Evolutionary conservation across 2,888 invertebrate species (phyloP), one percentile per base, ranked within the genome.

Genomic region (Octonoba sinensis): DNA sequence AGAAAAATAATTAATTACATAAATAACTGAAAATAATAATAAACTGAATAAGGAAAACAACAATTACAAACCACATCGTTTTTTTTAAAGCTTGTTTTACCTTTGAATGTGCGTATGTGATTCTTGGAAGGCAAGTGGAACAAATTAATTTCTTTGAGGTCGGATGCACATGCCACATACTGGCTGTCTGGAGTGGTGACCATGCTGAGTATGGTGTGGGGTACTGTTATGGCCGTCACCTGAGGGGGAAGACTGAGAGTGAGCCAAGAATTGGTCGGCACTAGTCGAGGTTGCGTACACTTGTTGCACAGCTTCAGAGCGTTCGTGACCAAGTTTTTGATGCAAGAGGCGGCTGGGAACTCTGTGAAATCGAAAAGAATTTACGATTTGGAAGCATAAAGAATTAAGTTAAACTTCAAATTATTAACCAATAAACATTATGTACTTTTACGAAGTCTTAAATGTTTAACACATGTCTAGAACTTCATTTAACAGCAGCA

Each of bases 231-330:
- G 27, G 85, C 84, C 22, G 86, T 85, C 3, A 88, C 87, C 60
- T 87, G 85, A 1, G 87, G 86, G 2, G 86, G 84, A 84, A 87
- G 73, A 20, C 79, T 79, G 12, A 86, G 89, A 47, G 88, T 88
- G 24, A 93, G 88, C 96, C 97, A 97, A 85, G 95, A 95, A 74
- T 95, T 96, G 62, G 96, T 90, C 0, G 97, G 96, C 1, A 97
- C 96, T 0, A 97, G 91, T 4, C 97, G 89, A 0, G 96, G 75
- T 1, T 62, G 65, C 3, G 82, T 66, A 44, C 69, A 67, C 18
- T 74, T 75, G 47, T 84, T 82, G 74, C 96, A 96, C 95, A 96
- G 96, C 3, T 95, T 94, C 92, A 96, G 96, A 1, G 96, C 96
- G 69, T 95, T 93, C 15, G 93, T 93, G 1, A 97, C 94, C 86